A percentile compares a stretch with the other conserved stretches of the same genome.
These are phyloP conservation scores for Phaedon cochleariae DNA, from an alignment of 2,888 invertebrate species.

Conservation along the genomic window DNA sequence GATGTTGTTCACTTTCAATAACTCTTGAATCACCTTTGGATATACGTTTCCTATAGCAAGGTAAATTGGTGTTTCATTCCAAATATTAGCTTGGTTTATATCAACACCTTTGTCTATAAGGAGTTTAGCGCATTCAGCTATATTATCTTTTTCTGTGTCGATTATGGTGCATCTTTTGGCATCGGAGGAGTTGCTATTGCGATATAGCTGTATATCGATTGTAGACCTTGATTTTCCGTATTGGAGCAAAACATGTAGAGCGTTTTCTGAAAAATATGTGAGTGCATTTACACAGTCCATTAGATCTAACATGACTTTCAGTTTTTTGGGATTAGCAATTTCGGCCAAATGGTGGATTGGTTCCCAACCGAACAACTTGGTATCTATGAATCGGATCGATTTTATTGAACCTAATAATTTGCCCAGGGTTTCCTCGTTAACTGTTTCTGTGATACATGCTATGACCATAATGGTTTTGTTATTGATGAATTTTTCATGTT, in stretches of 20 bases:
- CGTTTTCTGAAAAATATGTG: conserved; percentile 47
- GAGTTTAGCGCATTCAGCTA: conserved; percentile 39
- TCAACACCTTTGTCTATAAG: conserved; percentile 44
- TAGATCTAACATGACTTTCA: conserved; percentile 30
- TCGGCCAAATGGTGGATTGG: conserved; percentile 45
- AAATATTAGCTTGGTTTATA: conserved; percentile 47
- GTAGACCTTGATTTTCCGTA: conserved; percentile 38
- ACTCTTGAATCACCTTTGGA: conserved; percentile 15
- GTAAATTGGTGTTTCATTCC: conserved; percentile 48
- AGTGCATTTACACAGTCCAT: conserved; percentile 31
- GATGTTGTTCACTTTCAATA: conserved; percentile 33
- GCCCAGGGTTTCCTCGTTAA: conserved; percentile 9
- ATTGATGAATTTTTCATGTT: too few relatives aligned
- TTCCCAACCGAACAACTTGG: conserved; percentile 45
- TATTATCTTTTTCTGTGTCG: conserved; percentile 35
- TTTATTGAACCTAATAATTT: conserved; percentile 18
- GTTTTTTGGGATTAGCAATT: conserved; percentile 34
- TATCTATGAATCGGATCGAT: conserved; percentile 27
- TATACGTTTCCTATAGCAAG: conserved; percentile 44
- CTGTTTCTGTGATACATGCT: conserved; percentile 21
- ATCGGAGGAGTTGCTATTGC: conserved; percentile 37
- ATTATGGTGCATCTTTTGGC: conserved; percentile 38
- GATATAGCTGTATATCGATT: conserved; percentile 33
- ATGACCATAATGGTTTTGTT: conserved; percentile 32
- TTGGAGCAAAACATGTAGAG: conserved; percentile 45